phyloP scores from a whole-genome alignment of 2,888 invertebrate species.

The Cartodere bifasciata region DNA sequence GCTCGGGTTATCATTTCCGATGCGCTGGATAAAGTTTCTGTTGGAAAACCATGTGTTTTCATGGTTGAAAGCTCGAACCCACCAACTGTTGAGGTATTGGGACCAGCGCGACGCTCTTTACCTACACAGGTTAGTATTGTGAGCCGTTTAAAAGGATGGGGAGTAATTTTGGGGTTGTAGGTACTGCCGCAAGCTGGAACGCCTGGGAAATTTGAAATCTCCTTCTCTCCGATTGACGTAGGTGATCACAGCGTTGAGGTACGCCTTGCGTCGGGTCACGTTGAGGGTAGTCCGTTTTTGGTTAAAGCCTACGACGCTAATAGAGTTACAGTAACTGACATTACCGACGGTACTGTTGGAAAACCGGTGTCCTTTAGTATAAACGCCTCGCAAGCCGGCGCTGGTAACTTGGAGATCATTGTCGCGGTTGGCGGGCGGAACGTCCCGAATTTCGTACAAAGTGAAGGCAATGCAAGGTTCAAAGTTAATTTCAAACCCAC shows the following conservation, averaged over 20 bases:
- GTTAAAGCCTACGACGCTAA: conserved; percentile 93
- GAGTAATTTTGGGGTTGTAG: conserved; percentile 15
- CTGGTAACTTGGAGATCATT: conserved; percentile 94
- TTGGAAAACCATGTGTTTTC: conserved; percentile 73
- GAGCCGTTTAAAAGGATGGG: background rate
- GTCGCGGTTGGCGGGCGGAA: conserved; percentile 93
- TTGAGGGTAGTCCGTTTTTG: conserved; percentile 90
- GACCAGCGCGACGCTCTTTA: conserved; percentile 58
- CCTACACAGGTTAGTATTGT: conserved; percentile 42
- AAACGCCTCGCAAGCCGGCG: conserved; percentile 69
- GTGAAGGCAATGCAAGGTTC: conserved; percentile 93
- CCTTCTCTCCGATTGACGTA: conserved; percentile 76
- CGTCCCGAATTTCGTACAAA: conserved; percentile 95
- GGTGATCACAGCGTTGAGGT: conserved; percentile 89
- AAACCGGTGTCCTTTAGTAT: conserved; percentile 91
- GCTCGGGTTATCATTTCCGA: conserved; percentile 76
- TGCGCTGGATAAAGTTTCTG: conserved; percentile 79
- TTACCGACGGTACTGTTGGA: conserved; percentile 80
- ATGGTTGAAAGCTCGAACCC: conserved; percentile 75
- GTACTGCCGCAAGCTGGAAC: conserved; percentile 34
- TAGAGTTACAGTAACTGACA: conserved; percentile 89
- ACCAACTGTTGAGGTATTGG: conserved; percentile 69
- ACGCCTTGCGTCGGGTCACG: conserved; percentile 56
- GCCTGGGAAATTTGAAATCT: conserved; percentile 35
- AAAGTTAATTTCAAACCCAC: conserved; percentile 91